Percentiles rank a stretch among this genome's conserved stretches.
Conservation (phyloP, 2,888 invertebrate species). For the Taenaris catops region DNA sequence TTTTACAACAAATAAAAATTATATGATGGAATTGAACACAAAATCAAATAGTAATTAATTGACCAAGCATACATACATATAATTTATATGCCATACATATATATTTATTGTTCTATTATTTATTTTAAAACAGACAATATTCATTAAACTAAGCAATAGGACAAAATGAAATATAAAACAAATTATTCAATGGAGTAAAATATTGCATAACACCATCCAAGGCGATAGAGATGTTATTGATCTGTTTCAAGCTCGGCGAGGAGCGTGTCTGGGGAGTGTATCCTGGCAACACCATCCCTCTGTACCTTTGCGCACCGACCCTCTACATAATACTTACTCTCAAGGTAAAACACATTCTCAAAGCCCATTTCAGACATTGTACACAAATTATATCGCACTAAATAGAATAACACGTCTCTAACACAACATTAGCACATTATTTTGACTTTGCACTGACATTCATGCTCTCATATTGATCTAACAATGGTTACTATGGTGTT, state of each 20-base stretch:
- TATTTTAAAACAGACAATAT: too few relatives aligned
- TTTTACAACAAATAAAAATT: too few relatives aligned
- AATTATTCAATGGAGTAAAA: too few relatives aligned
- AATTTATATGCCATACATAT: too few relatives aligned
- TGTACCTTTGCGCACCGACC: conserved; percentile 45
- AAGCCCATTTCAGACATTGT: conserved; percentile 75
- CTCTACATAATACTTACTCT: conserved; percentile 65
- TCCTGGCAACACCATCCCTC: conserved; percentile 73
- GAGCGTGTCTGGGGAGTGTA: conserved; percentile 56
- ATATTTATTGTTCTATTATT: too few relatives aligned
- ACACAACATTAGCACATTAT: conserved; percentile 52
- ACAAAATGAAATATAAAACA: too few relatives aligned
- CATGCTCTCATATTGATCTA: conserved; percentile 66
- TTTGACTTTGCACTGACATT: conserved; percentile 41
- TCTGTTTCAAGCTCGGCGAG: conserved; percentile 52
- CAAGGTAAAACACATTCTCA: conserved; percentile 75
- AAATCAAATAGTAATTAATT: too few relatives aligned
- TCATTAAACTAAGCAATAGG: too few relatives aligned
- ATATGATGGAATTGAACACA: too few relatives aligned
- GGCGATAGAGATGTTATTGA: conserved; percentile 71
- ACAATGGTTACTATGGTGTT: conserved; percentile 60
- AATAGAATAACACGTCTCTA: conserved; percentile 30
- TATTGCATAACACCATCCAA: conserved; percentile 69
- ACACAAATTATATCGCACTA: conserved; percentile 24
- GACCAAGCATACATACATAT: too few relatives aligned